These are phyloP conservation scores for Chrysotoxum bicinctum DNA, from an alignment of 2,888 invertebrate species.

Conservation along the genomic window DNA sequence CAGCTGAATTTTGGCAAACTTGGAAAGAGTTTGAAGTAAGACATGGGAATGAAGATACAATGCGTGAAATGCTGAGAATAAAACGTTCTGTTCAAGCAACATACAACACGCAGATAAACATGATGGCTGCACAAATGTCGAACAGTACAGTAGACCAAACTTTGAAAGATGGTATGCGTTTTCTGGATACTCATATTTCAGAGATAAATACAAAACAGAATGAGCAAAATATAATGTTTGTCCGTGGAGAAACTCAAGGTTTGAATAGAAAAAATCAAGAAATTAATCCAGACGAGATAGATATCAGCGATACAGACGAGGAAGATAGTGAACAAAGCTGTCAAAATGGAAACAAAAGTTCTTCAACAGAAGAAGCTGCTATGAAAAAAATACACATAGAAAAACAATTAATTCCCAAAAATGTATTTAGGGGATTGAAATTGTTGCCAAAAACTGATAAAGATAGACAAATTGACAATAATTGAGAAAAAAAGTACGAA, in stretches of 20 bases:
- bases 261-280: slow-evolving; percentile 86
- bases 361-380: slow-evolving; percentile 83
- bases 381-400: slow-evolving; percentile 88
- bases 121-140: slow-evolving; percentile 99
- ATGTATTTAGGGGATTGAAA: slow-evolving; percentile 93
- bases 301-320: slow-evolving; percentile 89
- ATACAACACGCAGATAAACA: slow-evolving; percentile 99
- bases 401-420: slow-evolving; percentile 92
- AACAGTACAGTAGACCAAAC: slow-evolving; percentile 88
- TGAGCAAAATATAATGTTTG: slow-evolving; percentile 87
- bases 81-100: slow-evolving; percentile 98
- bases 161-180: slow-evolving; percentile 92
- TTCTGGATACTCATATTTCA: slow-evolving; percentile 91
- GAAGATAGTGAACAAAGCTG: slow-evolving; percentile 84
- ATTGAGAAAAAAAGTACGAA: no score
- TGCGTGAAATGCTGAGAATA: slow-evolving; percentile 98
- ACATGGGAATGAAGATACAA: slow-evolving; percentile 99
- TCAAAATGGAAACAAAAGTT: slow-evolving; percentile 83
- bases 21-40: slow-evolving; percentile 99
- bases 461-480: neutral
- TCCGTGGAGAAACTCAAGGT: slow-evolving; percentile 93
- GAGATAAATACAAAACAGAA: slow-evolving; percentile 79
- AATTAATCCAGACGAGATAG: slow-evolving; percentile 93
- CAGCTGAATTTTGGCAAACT: slow-evolving; percentile 97
- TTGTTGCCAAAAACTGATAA: neutral